A percentile compares a stretch with the other conserved stretches of the same genome.
Conservation (phyloP, 1,140 invertebrate genomes). For the Psix sp. region DNA sequence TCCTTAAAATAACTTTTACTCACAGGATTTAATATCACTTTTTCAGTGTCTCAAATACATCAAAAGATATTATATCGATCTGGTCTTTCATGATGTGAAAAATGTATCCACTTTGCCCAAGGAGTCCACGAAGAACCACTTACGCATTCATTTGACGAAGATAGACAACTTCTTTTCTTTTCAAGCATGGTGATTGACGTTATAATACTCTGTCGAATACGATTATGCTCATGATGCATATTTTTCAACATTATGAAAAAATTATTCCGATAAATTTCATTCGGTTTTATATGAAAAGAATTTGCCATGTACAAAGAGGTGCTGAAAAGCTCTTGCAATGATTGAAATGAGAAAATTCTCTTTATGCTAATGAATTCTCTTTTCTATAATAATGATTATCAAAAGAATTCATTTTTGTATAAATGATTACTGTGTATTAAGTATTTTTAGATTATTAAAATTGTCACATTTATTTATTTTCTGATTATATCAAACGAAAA, state of each 20-base stretch:
- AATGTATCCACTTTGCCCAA: slow-evolving; percentile 37
- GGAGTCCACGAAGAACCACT: slow-evolving; percentile 18
- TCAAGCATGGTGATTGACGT: slow-evolving; percentile 25
- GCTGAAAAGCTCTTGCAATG: neutral
- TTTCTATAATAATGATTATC: too few relatives aligned
- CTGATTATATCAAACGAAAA: too few relatives aligned
- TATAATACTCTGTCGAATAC: slow-evolving; percentile 35
- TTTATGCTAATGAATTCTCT: too few relatives aligned
- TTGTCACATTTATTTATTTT: too few relatives aligned
- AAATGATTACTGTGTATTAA: too few relatives aligned
- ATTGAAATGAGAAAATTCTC: neutral
- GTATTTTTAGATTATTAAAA: too few relatives aligned
- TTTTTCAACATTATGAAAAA: slow-evolving; percentile 29
- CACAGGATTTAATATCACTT: neutral
- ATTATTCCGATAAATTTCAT: slow-evolving; percentile 29
- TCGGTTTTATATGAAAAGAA: slow-evolving; percentile 12
- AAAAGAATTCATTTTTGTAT: too few relatives aligned
- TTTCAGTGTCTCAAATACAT: slow-evolving; percentile 33
- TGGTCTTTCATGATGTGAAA: slow-evolving; percentile 24
- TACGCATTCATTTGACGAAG: slow-evolving; percentile 40
- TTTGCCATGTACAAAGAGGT: neutral
- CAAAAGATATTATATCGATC: slow-evolving; percentile 46
- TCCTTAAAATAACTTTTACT: neutral
- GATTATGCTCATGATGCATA: slow-evolving; percentile 25
- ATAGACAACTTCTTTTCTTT: slow-evolving; percentile 32